A percentile compares a stretch with the other conserved stretches of the same genome.
Conservation (phyloP, 2,797 vertebrate genomes). For the Sebastes minor region DNA sequence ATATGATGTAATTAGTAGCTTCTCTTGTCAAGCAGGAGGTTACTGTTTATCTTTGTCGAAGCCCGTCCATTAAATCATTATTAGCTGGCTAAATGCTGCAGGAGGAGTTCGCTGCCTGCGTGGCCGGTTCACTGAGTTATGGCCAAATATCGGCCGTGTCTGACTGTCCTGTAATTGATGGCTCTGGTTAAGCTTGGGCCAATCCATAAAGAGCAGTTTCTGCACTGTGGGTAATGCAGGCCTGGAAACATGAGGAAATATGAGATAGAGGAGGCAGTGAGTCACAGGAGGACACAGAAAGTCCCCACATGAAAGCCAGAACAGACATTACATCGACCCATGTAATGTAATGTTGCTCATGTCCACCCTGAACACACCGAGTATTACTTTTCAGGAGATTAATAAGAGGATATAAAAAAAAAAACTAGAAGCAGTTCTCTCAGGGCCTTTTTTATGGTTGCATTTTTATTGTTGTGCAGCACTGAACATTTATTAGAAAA, state of each 20-base stretch:
- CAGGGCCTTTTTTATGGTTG: slow-evolving; percentile 7
- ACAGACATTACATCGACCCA: slow-evolving; percentile 46
- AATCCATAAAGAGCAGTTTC: slow-evolving; percentile 68
- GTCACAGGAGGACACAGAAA: slow-evolving; percentile 67
- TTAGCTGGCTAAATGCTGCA: slow-evolving; percentile 69
- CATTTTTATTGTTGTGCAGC: slow-evolving; percentile 18
- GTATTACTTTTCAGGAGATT: slow-evolving; percentile 36
- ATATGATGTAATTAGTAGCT: slow-evolving; percentile 72
- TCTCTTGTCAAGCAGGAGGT: slow-evolving; percentile 59
- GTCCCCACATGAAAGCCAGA: slow-evolving; percentile 66
- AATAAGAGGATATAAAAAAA: slow-evolving; percentile 28
- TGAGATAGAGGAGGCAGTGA: slow-evolving; percentile 67
- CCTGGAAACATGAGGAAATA: slow-evolving; percentile 64
- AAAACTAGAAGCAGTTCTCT: slow-evolving; percentile 6
- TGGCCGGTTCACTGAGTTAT: slow-evolving; percentile 61
- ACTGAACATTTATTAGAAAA: slow-evolving; percentile 8
- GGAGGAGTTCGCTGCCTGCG: slow-evolving; percentile 57
- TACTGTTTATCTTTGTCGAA: slow-evolving; percentile 67
- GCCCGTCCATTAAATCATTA: slow-evolving; percentile 70
- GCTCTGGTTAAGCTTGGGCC: slow-evolving; percentile 47
- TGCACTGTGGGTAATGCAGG: slow-evolving; percentile 64
- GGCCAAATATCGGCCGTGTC: slow-evolving; percentile 64
- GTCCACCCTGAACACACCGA: slow-evolving; percentile 16
- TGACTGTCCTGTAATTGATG: slow-evolving; percentile 69
- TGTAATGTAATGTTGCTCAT: slow-evolving; percentile 45